Evolutionary conservation across 2,888 invertebrate species (phyloP).

Genomic region (Athalia circularis): DNA sequence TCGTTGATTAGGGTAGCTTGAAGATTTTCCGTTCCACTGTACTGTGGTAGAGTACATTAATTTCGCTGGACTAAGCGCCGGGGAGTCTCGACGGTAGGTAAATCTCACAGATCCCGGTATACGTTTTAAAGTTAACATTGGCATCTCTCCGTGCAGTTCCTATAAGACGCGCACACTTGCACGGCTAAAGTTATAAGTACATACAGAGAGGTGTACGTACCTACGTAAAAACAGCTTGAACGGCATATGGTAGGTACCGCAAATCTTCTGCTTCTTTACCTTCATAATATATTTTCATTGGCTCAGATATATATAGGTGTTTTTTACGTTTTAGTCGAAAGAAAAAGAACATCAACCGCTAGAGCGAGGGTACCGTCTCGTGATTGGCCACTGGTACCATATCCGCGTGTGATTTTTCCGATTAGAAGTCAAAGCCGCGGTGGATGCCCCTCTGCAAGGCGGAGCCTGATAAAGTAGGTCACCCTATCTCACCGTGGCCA

Average conservation of each 20-base stretch:
- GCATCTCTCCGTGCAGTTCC: background rate
- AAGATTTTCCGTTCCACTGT: too few species aligned
- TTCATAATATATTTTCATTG: conserved; percentile 44
- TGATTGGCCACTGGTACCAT: conserved; percentile 58
- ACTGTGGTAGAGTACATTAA: conserved; percentile 10
- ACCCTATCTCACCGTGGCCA: conserved; percentile 69
- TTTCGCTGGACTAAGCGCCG: background rate
- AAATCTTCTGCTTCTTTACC: conserved; percentile 11
- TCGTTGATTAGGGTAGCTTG: background rate
- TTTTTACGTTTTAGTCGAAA: conserved; percentile 8
- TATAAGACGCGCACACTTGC: background rate
- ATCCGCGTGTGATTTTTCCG: conserved; percentile 69
- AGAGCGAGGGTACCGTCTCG: conserved; percentile 53
- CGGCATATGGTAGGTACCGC: background rate
- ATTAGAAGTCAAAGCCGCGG: conserved; percentile 68
- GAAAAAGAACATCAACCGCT: conserved; percentile 40
- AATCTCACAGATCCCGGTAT: background rate
- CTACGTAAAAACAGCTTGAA: background rate
- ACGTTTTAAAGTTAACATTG: background rate
- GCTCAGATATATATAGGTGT: conserved; percentile 8
- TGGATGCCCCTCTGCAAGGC: conserved; percentile 72
- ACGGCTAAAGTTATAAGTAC: background rate
- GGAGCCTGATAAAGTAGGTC: conserved; percentile 73
- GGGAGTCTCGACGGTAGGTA: background rate
- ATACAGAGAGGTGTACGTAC: too few species aligned